Evolutionary conservation across 53 echinoderm and acorn worm species (phyloP), one percentile per base, ranked within the genome.

Genomic region (Hippasteria phrygiana): DNA sequence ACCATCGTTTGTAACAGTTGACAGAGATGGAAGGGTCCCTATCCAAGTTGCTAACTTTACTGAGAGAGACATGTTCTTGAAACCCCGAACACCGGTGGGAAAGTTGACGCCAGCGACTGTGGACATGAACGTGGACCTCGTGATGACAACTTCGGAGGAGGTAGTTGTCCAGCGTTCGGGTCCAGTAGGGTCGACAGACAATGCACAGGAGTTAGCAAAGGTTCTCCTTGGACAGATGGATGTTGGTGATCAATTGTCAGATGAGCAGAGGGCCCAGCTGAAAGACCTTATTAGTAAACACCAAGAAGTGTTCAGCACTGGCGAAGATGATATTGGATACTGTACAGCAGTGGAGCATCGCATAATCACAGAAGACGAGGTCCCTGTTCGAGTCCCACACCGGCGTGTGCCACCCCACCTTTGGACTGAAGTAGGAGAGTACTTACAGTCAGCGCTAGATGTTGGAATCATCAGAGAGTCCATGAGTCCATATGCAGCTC

Each of bases 341-440:
- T 90, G 90, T 22, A n/a, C 27, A 12, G 72, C 36, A 32, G 43
- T 93, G 0, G 38, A 80, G 27, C 90, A 93, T 53, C 56, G 48
- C 2, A 93, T 93, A 29, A 80, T 73, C 53, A 78, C 83, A 0
- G 56, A 40, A 2, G 91, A 91, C 43, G 71, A 83, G 18, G 4
- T 66, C 1, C 91, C 88, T 9, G 87, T 88, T 2, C 64, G 53
- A 6, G 87, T 94, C 3, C 87, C 91, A 3, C 89, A 94, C 31
- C 5, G 94, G 3, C 75, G 91, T 42, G 65, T 94, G 1, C 94
- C 89, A 41, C 91, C 94, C 11, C 91, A 95, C 35, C 93, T 88
- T n/a, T n/a, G n/a, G n/a, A n/a, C n/a, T n/a, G n/a, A n/a, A n/a
- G n/a, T n/a, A n/a, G n/a, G n/a, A n/a, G n/a, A n/a, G n/a, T n/a